These are phyloP conservation scores for Latrodectus elegans DNA, from an alignment of 2,888 invertebrate genomes.

Conservation along the genomic window DNA sequence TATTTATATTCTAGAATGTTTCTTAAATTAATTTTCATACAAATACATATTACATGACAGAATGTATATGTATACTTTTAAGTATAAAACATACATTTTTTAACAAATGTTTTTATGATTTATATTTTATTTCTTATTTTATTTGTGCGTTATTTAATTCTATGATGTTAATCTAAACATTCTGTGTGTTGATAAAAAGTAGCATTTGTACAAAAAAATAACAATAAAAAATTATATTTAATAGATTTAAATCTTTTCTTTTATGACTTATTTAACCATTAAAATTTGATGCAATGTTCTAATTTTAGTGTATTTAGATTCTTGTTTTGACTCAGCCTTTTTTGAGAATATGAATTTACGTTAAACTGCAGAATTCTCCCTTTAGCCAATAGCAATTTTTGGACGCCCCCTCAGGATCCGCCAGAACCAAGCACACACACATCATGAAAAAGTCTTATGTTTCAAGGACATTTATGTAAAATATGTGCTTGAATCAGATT, in stretches of 20 bases:
- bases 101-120: too few relatives aligned
- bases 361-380: not conserved
- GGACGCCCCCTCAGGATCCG: slow-evolving; percentile 4
- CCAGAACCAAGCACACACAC: slow-evolving; percentile 2
- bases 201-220: too few relatives aligned
- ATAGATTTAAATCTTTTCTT: not conserved
- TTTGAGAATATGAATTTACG: not conserved
- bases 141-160: too few relatives aligned
- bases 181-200: too few relatives aligned
- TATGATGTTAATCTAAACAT: too few relatives aligned
- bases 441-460: slow-evolving; percentile 33
- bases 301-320: not conserved
- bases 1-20: too few relatives aligned
- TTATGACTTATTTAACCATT: not conserved
- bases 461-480: slow-evolving; percentile 49
- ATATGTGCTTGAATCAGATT: slow-evolving; percentile 58
- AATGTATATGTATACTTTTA: too few relatives aligned
- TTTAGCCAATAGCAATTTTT: not conserved
- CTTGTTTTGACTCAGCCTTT: not conserved
- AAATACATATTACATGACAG: too few relatives aligned
- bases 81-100: too few relatives aligned
- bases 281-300: not conserved
- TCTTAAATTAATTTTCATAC: too few relatives aligned
- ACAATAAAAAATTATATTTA: too few relatives aligned
- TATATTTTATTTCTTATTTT: too few relatives aligned